A percentile compares a stretch with the other conserved stretches of the same genome.
These are phyloP conservation scores for Phasianus colchicus DNA, from an alignment of 2,113 vertebrate genomes.

Conservation along the genomic window DNA sequence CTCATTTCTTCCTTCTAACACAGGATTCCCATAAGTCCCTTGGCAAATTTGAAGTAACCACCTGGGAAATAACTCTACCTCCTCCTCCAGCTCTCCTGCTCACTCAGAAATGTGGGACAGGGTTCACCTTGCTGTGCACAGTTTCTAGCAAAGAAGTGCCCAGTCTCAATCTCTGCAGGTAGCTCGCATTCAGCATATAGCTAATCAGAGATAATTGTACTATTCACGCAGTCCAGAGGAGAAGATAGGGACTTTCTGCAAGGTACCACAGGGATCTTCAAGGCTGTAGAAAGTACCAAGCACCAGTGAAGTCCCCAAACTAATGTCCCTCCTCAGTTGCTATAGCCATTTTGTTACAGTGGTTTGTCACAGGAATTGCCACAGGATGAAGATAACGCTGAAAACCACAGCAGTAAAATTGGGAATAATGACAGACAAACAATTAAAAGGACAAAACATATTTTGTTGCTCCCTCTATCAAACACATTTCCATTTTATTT, in stretches of 20 bases:
- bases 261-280: not conserved
- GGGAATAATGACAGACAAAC: not conserved
- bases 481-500: slow-evolving; percentile 36
- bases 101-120: not conserved
- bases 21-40: not conserved
- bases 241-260: not conserved
- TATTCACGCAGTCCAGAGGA: not conserved
- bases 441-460: slow-evolving; percentile 12
- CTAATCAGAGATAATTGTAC: not conserved
- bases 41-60: slow-evolving; percentile 18
- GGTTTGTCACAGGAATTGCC: slow-evolving; percentile 23
- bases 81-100: not conserved
- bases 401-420: not conserved
- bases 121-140: not conserved
- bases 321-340: not conserved
- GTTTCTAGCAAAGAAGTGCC: not conserved
- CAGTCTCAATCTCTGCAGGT: not conserved
- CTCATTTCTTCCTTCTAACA: slow-evolving; percentile 3
- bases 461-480: not conserved
- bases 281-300: not conserved
- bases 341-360: not conserved
- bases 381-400: not conserved
- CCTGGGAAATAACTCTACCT: not conserved
- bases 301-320: not conserved
- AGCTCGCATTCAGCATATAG: not conserved